These are phyloP conservation scores for Leptoclinus maculatus DNA, from an alignment of 2,797 vertebrate genomes.

Conservation along the genomic window DNA sequence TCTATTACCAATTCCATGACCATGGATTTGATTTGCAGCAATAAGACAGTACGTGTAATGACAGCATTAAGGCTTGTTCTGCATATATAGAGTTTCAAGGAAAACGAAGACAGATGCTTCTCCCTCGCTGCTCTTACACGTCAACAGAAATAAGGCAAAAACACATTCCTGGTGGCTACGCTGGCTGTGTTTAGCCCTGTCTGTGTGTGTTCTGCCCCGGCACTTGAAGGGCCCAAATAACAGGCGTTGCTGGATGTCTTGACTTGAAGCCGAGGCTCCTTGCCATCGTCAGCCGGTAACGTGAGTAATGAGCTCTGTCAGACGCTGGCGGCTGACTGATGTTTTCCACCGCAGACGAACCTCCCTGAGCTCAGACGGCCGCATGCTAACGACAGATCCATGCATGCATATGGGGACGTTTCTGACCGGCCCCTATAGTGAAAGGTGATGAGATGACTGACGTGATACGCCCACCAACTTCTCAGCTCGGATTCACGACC, in stretches of 20 bases:
- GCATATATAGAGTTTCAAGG: slow-evolving; percentile 67
- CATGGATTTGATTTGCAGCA: slow-evolving; percentile 60
- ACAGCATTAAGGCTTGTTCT: slow-evolving; percentile 72
- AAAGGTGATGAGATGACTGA: slow-evolving; percentile 56
- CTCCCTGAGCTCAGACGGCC: slow-evolving; percentile 61
- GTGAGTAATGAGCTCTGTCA: slow-evolving; percentile 76
- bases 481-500: slow-evolving; percentile 27
- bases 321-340: slow-evolving; percentile 67
- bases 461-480: slow-evolving; percentile 4
- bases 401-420: slow-evolving; percentile 23
- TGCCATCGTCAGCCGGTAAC: slow-evolving; percentile 74
- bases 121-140: slow-evolving; percentile 53
- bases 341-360: slow-evolving; percentile 71
- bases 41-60: slow-evolving; percentile 60
- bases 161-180: slow-evolving; percentile 74
- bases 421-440: slow-evolving; percentile 39
- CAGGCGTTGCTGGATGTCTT: slow-evolving; percentile 57
- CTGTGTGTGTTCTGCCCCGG: slow-evolving; percentile 64
- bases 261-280: slow-evolving; percentile 62
- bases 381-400: slow-evolving; percentile 62
- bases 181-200: slow-evolving; percentile 50
- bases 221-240: slow-evolving; percentile 57
- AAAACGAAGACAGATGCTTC: slow-evolving; percentile 76
- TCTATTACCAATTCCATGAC: slow-evolving; percentile 45
- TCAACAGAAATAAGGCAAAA: slow-evolving; percentile 71